phyloP scores from a whole-genome alignment of 2,113 vertebrate species.

The Hemibagrus wyckioides region DNA sequence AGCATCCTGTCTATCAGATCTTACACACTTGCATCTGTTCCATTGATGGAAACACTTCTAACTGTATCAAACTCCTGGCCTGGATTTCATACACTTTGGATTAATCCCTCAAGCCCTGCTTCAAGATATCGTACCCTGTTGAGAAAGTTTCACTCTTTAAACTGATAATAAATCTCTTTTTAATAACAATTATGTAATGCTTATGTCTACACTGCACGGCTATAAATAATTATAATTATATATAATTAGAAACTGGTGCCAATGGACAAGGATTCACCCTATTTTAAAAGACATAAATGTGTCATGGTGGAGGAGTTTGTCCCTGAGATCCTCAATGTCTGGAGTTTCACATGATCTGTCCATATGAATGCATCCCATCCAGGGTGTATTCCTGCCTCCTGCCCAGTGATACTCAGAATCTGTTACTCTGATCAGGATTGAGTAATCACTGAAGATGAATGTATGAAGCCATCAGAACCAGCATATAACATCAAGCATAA shows the following conservation, averaged over 20 bases:
- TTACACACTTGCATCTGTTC: not conserved
- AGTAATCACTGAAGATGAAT: not conserved
- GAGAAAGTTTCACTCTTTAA: not conserved
- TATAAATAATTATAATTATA: not conserved
- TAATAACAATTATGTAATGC: too few species aligned
- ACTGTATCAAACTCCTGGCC: not conserved
- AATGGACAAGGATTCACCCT: not conserved
- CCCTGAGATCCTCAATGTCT: too few species aligned
- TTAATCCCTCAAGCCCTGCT: not conserved
- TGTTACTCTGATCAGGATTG: too few species aligned
- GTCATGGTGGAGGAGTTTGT: too few species aligned
- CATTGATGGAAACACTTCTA: not conserved
- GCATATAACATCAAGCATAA: not conserved
- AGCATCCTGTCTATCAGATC: not conserved
- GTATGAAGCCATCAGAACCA: not conserved
- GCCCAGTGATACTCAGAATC: not conserved
- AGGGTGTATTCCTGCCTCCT: not conserved
- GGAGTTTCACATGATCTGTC: not conserved
- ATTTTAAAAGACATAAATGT: too few species aligned
- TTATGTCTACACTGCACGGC: not conserved
- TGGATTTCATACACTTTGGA: not conserved
- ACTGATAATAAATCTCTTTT: not conserved
- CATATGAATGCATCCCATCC: not conserved
- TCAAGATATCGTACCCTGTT: not conserved
- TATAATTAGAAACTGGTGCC: not conserved